Base-by-base conservation (phyloP, 2,888 invertebrate species). In the Xestia xanthographa region DNA sequence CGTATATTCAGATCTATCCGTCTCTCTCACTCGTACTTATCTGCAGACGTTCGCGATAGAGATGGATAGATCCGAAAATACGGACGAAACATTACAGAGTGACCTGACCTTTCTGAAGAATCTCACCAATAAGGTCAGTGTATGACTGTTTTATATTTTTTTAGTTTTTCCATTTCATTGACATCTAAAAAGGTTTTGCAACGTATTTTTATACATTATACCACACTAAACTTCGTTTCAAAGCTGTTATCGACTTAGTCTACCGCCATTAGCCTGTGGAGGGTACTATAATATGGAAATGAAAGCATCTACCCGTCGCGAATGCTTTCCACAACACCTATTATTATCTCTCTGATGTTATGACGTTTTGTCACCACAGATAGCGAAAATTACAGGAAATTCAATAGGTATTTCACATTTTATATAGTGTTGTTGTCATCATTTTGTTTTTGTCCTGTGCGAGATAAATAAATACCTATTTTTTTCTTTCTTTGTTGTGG, bases 311-410 rank as follows among this genome's bases (percentile, higher is more conserved):
- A 72, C 56, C 43, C 67, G 20, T 26, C 22, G 56, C 43, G 66
- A 79, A 73, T 65, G 56, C 22, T 63, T 56, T 72, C 63, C 62
- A 43, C 26, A 53, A n/a, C 66, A 11, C 9, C 29, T 65, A 53
- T 43, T 79, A 67, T 72, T n/a, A 43, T 41, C 41, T 20, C 48
- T 66, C 56, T 67, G 26, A 56, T 48, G 58, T 58, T 79, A 38
- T 22, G 72, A 41, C 29, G 5, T 17, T 56, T 62, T 79, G 43
- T 17, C n/a, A 41, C 26, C 29, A 20, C 14, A 53, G n/a, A 26
- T 22, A 75, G 22, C 45, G 2, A 75, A 45, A 22, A 45, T 66
- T 17, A 41, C 17, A 22, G 41, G 29, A n/a, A 20, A 69, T 14
- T 41, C 0, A 9, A 69, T 9, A 38, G 62, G 29, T 29, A 58